phyloP scores from a whole-genome alignment of 2,113 vertebrate genomes.

The Corythornis madagascariensis region DNA sequence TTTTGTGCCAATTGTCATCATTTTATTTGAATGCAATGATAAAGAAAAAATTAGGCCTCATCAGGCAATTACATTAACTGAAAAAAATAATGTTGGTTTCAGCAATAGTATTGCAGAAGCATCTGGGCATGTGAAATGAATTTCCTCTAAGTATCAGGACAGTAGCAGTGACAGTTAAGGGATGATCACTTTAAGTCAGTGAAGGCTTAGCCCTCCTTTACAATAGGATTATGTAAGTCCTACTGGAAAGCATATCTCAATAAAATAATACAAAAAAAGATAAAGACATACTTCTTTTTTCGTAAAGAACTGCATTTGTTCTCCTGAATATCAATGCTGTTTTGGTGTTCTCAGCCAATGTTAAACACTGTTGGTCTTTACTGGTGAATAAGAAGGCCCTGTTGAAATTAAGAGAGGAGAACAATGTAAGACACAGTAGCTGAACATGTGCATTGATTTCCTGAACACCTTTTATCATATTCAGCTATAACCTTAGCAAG shows the following conservation, averaged over 20 bases:
- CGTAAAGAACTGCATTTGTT: constrained; percentile 55
- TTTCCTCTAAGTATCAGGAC: neutral
- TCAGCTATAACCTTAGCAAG: neutral
- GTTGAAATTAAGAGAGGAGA: constrained; percentile 31
- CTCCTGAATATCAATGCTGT: constrained; percentile 56
- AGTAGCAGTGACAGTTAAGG: neutral
- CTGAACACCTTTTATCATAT: neutral
- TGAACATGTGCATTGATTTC: neutral
- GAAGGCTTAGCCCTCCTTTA: neutral
- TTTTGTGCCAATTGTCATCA: neutral
- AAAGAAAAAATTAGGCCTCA: neutral
- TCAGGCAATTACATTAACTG: neutral
- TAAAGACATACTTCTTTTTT: constrained; percentile 65
- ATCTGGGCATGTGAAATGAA: neutral
- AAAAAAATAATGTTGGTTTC: neutral
- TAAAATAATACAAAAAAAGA: neutral
- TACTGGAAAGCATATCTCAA: neutral
- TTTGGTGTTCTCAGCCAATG: constrained; percentile 53
- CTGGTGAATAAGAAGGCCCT: constrained; percentile 70
- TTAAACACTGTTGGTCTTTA: constrained; percentile 69
- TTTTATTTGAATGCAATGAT: neutral
- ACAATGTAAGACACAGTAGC: neutral
- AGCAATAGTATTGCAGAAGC: neutral
- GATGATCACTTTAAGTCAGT: neutral
- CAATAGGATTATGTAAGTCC: neutral